Evolutionary conservation across 2,888 invertebrate species (phyloP).

Genomic region (Tetragonula carbonaria): DNA sequence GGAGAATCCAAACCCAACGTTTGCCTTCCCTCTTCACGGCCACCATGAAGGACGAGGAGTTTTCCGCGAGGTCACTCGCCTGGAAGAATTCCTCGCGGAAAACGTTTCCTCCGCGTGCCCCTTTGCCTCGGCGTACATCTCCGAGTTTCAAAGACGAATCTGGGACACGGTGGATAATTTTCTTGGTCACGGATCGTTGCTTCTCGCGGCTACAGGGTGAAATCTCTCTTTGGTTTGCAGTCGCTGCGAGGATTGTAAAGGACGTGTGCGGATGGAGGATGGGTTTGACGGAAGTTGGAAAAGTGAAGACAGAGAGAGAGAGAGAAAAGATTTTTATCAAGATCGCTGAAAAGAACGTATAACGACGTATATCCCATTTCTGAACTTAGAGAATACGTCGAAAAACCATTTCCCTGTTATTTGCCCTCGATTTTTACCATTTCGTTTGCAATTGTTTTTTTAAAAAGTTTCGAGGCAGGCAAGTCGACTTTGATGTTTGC

Average conservation of each 20-base stretch:
- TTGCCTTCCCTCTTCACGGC: slow-evolving; percentile 44
- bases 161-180: background rate
- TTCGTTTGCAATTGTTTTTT: no score
- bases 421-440: no score
- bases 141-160: background rate
- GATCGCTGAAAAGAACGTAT: no score
- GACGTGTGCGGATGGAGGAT: background rate
- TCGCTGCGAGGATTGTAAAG: background rate
- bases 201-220: background rate
- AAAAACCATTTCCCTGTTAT: no score
- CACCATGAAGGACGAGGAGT: background rate
- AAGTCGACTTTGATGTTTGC: no score
- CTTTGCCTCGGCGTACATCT: background rate
- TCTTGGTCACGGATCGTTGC: background rate
- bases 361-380: no score
- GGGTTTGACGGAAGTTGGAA: background rate
- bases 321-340: no score
- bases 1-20: background rate
- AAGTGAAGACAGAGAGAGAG: no score
- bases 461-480: no score
- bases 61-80: background rate
- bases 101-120: background rate
- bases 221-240: background rate
- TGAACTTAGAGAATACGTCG: no score
- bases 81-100: slow-evolving; percentile 6